A percentile compares a stretch with the other conserved stretches of the same genome.
phyloP scores from a whole-genome alignment of 2,797 vertebrate genomes.

The Bradypus variegatus region DNA sequence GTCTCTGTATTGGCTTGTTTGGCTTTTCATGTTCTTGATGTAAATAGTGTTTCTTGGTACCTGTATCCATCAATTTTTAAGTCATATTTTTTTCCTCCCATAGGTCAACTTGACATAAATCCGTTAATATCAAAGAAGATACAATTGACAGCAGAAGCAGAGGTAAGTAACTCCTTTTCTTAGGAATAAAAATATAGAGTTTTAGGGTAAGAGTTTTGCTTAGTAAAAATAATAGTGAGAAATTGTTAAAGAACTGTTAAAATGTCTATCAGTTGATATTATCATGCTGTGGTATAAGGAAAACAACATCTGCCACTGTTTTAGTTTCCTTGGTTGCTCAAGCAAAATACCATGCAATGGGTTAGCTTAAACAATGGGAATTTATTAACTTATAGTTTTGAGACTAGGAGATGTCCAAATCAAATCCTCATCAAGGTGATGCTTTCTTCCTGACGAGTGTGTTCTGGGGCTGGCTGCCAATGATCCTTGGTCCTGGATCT shows the following conservation, averaged over 20 bases:
- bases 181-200: background rate
- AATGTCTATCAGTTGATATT: background rate
- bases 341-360: no score
- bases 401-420: no score
- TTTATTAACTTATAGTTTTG: no score
- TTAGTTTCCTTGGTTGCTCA: no score
- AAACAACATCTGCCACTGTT: background rate
- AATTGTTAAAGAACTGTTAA: background rate
- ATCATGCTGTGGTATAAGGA: background rate
- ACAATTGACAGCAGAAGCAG: slow-evolving; percentile 76
- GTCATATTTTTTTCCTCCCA: background rate
- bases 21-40: background rate
- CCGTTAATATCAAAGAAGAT: slow-evolving; percentile 74
- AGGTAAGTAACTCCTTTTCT: slow-evolving; percentile 69
- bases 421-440: no score
- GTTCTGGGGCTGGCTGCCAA: no score
- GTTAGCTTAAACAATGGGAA: no score
- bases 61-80: background rate
- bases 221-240: background rate
- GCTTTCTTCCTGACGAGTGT: no score
- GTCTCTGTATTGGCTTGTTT: background rate
- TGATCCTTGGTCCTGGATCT: no score
- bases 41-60: background rate
- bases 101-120: slow-evolving; percentile 73
- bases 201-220: background rate